Base-by-base conservation (phyloP, 64 coral and sea anemone species). In the Pachyseris speciosa region DNA sequence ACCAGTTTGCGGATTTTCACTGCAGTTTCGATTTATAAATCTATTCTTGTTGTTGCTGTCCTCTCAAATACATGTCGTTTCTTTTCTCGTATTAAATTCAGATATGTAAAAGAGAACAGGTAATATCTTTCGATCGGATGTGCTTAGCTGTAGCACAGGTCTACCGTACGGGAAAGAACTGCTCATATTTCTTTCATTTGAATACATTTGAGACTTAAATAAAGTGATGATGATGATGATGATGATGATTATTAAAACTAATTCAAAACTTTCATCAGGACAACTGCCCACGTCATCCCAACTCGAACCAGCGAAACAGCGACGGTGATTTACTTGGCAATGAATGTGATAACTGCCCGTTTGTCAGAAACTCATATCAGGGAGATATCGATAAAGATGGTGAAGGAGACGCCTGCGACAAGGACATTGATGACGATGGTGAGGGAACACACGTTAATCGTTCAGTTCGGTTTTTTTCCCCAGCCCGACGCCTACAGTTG, bases 371-470 rank as follows among this genome's bases (percentile, higher is more conserved):
- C 89, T 52, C 71, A 22, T 68, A 88, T 45, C 96, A 98, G 58
- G 37, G 63, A 1, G 93, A 98, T 80, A 57, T 74, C 27, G 92
- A 98, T 70, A 45, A 49, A 29, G 96, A 94, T 41, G 93, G 84
- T 13, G 36, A 74, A 7, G 96, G 96, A 7, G 96, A 98, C 45
- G 68, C 53, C 16, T 98, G 96, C 64, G 96, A 98, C 47, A 76
- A 83, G 27, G 96, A 98, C 41, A 94, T 89, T 20, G 96, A 98
- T 85, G 93, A 89, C 39, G 96, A 98, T 26, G 96, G 96, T 98
- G 51, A 80, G 89, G 71, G 7, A 17, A 51, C 16, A 3, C 15
- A 47, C 11, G n/a, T n/a, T n/a, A n/a, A n/a, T n/a, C n/a, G n/a
- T n/a, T n/a, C n/a, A n/a, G n/a, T n/a, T n/a, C n/a, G n/a, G n/a